These are phyloP conservation scores for Anas georgica DNA, from an alignment of 2,797 vertebrate species.

Conservation along the genomic window DNA sequence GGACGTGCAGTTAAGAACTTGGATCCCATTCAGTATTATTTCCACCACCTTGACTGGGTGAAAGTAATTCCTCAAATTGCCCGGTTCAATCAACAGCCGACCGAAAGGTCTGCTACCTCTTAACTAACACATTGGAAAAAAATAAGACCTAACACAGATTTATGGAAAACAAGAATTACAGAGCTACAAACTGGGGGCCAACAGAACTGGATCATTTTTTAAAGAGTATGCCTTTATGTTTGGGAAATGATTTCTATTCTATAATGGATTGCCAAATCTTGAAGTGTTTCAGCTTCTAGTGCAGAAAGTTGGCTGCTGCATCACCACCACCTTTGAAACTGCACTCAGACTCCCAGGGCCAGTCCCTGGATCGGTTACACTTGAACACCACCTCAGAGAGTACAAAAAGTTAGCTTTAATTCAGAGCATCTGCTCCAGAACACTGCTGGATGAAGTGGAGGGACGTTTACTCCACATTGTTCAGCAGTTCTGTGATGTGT, in stretches of 20 bases:
- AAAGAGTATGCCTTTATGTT: not conserved
- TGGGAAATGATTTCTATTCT: not conserved
- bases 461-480: not conserved
- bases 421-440: not conserved
- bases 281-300: not conserved
- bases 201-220: not conserved
- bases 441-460: not conserved
- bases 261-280: not conserved
- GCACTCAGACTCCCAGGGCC: not conserved
- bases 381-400: not conserved
- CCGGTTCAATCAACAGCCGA: not conserved
- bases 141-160: not conserved
- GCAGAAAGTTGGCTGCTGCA: not conserved
- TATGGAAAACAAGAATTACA: not conserved
- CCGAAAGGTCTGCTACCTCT: not conserved
- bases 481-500: not conserved
- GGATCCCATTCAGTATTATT: not conserved
- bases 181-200: not conserved
- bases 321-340: not conserved
- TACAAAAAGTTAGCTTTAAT: not conserved
- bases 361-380: not conserved
- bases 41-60: not conserved
- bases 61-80: not conserved
- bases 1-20: not conserved
- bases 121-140: not conserved